Percentiles rank a stretch among this genome's conserved stretches.
Evolutionary conservation across 2,797 vertebrate species (phyloP).

Genomic region (Notamacropus eugenii): DNA sequence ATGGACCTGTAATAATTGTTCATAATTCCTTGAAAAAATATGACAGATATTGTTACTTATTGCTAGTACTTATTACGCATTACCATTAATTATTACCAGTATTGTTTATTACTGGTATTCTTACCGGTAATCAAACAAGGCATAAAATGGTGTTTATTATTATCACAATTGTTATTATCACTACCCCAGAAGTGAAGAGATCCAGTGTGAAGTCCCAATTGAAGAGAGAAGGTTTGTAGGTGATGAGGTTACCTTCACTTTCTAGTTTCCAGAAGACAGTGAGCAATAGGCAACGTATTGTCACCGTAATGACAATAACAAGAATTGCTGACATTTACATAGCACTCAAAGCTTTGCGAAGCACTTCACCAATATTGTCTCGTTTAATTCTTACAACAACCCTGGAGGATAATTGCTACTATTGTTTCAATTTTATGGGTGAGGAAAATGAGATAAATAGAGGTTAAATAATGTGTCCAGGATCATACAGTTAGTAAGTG

Average conservation of each 20-base stretch:
- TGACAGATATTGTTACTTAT: not conserved
- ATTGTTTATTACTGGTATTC: too few species aligned
- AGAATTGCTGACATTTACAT: not conserved
- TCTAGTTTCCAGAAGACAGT: not conserved
- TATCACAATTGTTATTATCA: too few species aligned
- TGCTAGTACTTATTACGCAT: too few species aligned
- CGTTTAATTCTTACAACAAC: not conserved
- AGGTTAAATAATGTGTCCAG: not conserved
- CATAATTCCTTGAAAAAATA: not conserved
- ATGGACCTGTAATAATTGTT: not conserved
- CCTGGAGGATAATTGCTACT: not conserved
- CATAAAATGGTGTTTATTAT: not conserved
- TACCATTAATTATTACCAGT: too few species aligned
- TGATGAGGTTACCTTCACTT: not conserved
- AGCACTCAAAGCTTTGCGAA: not conserved
- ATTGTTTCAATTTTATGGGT: not conserved
- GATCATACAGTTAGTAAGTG: not conserved
- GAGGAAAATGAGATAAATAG: not conserved
- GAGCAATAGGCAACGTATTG: not conserved
- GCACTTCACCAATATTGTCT: not conserved
- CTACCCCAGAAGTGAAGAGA: too few species aligned
- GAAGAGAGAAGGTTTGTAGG: too few species aligned
- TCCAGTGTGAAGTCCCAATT: too few species aligned
- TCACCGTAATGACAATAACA: not conserved
- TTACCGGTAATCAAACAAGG: not conserved